Evolutionary conservation across 92 coral and sea anemone genomes (phyloP), one percentile per base, ranked within the genome.

Genomic region (Siderastrea siderea): DNA sequence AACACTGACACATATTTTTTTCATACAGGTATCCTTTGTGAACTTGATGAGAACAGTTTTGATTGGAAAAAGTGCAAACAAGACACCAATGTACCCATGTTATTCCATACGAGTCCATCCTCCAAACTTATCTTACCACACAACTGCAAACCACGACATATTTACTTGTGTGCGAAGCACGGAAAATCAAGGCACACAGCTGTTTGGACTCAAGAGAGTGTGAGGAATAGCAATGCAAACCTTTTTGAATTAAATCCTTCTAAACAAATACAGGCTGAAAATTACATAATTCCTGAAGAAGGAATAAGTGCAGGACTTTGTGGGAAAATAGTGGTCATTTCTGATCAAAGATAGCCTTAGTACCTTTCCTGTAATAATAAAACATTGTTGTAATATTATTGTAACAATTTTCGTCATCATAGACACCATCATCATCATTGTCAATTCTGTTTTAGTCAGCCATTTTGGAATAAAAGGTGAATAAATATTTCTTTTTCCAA

Each of bases 181-280:
- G 96, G 98, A 9, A 97, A 97, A 74, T 97, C 99, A 48, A 91
- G 94, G 60, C 98, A 97, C 81, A 86, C 84, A 53, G 99, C 92
- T 46, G 75, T 97, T 47, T 97, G 99, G 99, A 50, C 95, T 26
- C 86, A 92, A 75, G 79, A 69, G 5, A 71, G 87, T 47, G 70
- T 97, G 50, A 71, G 84, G 70, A 87, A 91, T 59, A 97, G 99
- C 57, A 97, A 95, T 86, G 87, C 62, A 51, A 97, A 97, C 83
- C 96, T 97, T 67, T 26, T 87, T 83, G 98, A 95, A 88, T 75
- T 95, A 45, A 91, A 85, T 86, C 87, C 89, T 51, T 50, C 77
- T 50, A 91, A 91, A 90, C 70, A 55, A 79, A 68, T 68, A 59
- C 64, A 78, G 73, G 67, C 80, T 51, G 91, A 77, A 65, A 70